These are phyloP conservation scores for Aleiodes testaceus DNA, from an alignment of 2,888 invertebrate species.

Conservation along the genomic window DNA sequence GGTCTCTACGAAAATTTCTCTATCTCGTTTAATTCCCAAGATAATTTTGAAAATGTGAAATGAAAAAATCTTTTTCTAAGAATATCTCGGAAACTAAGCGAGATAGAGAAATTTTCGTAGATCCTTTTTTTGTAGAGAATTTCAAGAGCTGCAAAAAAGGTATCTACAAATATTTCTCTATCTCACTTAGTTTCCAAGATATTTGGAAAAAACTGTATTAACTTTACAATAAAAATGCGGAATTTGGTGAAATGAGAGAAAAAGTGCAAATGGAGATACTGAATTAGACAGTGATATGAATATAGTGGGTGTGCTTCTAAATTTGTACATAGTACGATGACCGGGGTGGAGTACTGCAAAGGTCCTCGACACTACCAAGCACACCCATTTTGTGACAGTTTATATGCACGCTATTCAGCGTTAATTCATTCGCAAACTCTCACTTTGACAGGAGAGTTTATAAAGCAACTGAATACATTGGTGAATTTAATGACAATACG, in stretches of 20 bases:
- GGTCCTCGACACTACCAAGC: slow-evolving; percentile 54
- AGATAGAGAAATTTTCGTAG: too few relatives aligned
- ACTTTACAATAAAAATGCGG: too few relatives aligned
- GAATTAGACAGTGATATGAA: slow-evolving; percentile 15
- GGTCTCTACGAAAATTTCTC: too few relatives aligned
- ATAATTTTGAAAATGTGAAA: too few relatives aligned
- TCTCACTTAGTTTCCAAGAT: too few relatives aligned
- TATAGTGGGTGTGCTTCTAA: slow-evolving; percentile 52
- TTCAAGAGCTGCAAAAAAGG: too few relatives aligned
- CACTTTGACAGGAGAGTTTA: slow-evolving; percentile 44
- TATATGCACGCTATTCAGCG: slow-evolving; percentile 35
- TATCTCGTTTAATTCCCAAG: too few relatives aligned
- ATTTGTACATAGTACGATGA: slow-evolving; percentile 44
- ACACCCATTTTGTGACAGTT: slow-evolving; percentile 29
- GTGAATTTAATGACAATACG: slow-evolving; percentile 23
- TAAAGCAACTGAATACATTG: slow-evolving; percentile 37
- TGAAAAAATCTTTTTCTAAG: too few relatives aligned
- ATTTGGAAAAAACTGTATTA: too few relatives aligned
- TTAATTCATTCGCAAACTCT: slow-evolving; percentile 54
- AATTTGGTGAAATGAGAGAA: not conserved
- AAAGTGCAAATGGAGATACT: not conserved
- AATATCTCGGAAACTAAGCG: too few relatives aligned
- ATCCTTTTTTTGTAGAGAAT: too few relatives aligned
- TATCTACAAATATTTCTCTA: too few relatives aligned
- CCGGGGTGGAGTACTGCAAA: slow-evolving; percentile 37